Evolutionary conservation across 2,888 invertebrate genomes (phyloP), one percentile per base, ranked within the genome.

Genomic region (Acanthosoma haemorrhoidale): DNA sequence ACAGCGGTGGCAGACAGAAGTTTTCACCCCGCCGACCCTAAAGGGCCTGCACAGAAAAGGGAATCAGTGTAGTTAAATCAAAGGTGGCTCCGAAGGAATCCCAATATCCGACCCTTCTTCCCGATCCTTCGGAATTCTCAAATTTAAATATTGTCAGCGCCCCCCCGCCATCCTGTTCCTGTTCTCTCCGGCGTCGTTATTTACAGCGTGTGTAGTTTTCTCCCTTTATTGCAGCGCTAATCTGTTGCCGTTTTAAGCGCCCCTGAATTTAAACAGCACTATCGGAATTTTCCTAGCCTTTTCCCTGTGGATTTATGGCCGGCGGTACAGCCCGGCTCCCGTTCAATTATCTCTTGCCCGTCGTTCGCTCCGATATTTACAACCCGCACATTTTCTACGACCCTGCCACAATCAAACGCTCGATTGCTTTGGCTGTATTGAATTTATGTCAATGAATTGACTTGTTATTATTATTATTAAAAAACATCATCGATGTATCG

Each of bases 141-240:
- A 72, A 72, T 72, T 72, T 72, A 72, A 72, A 72, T 72, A 72
- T 72, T 64, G 71, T 69, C 71, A 70, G 34, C 31, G 60, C 18
- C 5, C 18, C n/a, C n/a, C n/a, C n/a, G n/a, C n/a, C n/a, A n/a
- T n/a, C n/a, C n/a, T n/a, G n/a, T n/a, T n/a, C 43, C 43, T 25
- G 21, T 16, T 16, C 29, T 15, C 4, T 9, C 3, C n/a, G 15
- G 18, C n/a, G n/a, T 25, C 63, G 21, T 29, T 39, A 63, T 63
- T 63, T 39, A 63, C 39, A 16, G 39, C 61, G 61, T 63, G 61
- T 63, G 63, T 41, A 16, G 16, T 32, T 13, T 1, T 32, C 16
- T 15, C 25, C 21, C 25, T 29, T 63, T 63, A 63, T 63, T 63
- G 63, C 3, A 11, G 2, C 36, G 11, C 63, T 63, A 39, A 63